Percentiles rank a stretch among this genome's conserved stretches.
phyloP scores from a whole-genome alignment of 2,888 invertebrate species.

The Microctonus aethiopoides region DNA sequence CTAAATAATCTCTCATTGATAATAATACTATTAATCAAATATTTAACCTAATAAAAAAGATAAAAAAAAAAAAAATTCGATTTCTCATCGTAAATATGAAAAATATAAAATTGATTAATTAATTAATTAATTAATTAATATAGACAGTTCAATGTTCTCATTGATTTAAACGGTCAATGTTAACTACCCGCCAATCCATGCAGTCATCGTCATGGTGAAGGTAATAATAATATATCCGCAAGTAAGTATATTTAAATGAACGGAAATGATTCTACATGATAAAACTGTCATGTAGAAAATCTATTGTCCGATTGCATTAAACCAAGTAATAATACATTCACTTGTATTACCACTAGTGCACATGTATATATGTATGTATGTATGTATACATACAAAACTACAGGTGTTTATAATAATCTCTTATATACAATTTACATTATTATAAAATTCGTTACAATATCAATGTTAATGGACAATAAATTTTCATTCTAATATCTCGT shows the following conservation, averaged over 20 bases:
- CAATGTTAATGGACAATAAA: not conserved
- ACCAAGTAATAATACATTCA: not conserved
- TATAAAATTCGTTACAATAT: not conserved
- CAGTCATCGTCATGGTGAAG: slow-evolving; percentile 15
- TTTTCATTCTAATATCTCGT: not conserved
- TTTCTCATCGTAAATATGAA: not conserved
- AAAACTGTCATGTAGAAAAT: not conserved
- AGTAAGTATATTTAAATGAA: not conserved
- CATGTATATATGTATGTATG: too few species aligned
- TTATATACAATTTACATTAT: not conserved
- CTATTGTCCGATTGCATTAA: not conserved
- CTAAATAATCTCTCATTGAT: too few species aligned
- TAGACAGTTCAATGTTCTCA: not conserved
- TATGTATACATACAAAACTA: too few species aligned
- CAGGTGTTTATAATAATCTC: not conserved
- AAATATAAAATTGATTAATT: not conserved
- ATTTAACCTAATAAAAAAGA: too few species aligned
- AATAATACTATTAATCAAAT: too few species aligned
- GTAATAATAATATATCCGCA: too few species aligned
- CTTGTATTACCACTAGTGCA: too few species aligned
- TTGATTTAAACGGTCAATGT: slow-evolving; percentile 4
- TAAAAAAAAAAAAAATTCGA: too few species aligned
- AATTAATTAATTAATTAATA: not conserved
- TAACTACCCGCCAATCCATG: not conserved
- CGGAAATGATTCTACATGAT: slow-evolving; percentile 7